Evolutionary conservation across 2,888 invertebrate species (phyloP).

Genomic region (Cerceris ruficornis): DNA sequence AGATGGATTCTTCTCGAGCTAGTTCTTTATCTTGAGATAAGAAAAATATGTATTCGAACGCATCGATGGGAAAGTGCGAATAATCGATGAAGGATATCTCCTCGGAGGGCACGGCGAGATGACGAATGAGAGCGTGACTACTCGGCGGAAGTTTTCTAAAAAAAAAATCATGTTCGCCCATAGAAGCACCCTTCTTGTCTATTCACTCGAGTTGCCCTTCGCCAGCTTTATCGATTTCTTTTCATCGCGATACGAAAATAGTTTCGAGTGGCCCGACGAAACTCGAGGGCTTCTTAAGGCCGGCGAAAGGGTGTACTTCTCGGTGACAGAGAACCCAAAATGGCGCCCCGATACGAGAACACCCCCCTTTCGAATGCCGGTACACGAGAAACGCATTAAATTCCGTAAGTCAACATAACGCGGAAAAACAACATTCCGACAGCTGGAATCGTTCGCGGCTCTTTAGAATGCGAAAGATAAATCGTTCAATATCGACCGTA

Average conservation of each 20-base stretch:
- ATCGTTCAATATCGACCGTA: neutral
- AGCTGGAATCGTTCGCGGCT: neutral
- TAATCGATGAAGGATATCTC: constrained; percentile 55
- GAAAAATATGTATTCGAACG: constrained; percentile 20
- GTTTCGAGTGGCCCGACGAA: constrained; percentile 70
- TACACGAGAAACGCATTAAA: constrained; percentile 71
- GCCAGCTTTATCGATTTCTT: constrained; percentile 71
- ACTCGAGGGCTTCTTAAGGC: constrained; percentile 71
- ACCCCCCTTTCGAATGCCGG: constrained; percentile 45
- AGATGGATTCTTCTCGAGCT: neutral
- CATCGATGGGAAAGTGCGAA: constrained; percentile 30
- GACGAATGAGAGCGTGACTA: constrained; percentile 60
- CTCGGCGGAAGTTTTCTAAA: constrained; percentile 56
- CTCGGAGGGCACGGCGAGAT: constrained; percentile 43
- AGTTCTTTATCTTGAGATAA: neutral
- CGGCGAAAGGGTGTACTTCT: constrained; percentile 70
- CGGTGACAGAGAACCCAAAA: constrained; percentile 69
- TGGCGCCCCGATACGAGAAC: constrained; percentile 66
- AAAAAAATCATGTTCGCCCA: constrained; percentile 64
- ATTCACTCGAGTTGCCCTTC: constrained; percentile 70
- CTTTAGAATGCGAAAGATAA: neutral
- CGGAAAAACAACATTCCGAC: constrained; percentile 21
- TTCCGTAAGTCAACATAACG: constrained; percentile 56
- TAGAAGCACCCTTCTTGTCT: constrained; percentile 70
- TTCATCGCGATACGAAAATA: constrained; percentile 73